These are phyloP conservation scores for Aurelia sp. DNA, from an alignment of 30 jellyfish, hydroid and myxozoan genomes.

Conservation along the genomic window DNA sequence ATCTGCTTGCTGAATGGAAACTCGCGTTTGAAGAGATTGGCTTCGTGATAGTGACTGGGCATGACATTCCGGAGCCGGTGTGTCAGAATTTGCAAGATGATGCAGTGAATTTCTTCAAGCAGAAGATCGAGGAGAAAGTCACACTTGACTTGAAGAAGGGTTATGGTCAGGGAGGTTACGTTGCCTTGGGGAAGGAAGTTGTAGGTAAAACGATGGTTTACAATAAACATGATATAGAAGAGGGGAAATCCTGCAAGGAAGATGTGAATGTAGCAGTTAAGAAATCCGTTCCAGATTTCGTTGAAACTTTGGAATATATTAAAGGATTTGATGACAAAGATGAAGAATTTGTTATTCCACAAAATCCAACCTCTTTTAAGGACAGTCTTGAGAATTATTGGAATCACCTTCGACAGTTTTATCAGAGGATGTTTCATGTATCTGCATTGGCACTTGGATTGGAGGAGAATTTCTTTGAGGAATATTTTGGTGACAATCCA, in stretches of 20 bases:
- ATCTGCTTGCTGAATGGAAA: slow-evolving; percentile 46
- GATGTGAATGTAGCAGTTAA: neutral
- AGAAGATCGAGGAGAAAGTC: slow-evolving; percentile 5
- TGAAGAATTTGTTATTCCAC: slow-evolving; percentile 14
- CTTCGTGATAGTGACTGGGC: slow-evolving; percentile 58
- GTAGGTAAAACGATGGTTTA: slow-evolving; percentile 61
- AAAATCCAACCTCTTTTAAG: slow-evolving; percentile 35
- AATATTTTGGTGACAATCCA: slow-evolving; percentile 43
- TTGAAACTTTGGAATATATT: slow-evolving; percentile 58
- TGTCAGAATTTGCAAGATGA: slow-evolving; percentile 48
- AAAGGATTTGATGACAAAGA: slow-evolving; percentile 50
- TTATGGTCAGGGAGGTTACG: slow-evolving; percentile 72
- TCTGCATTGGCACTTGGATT: slow-evolving; percentile 62
- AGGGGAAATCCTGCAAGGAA: neutral
- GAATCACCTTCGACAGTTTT: slow-evolving; percentile 31
- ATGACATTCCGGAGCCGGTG: slow-evolving; percentile 45
- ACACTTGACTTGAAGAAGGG: slow-evolving; percentile 33
- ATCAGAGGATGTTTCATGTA: slow-evolving; percentile 45
- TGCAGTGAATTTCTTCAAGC: slow-evolving; percentile 37
- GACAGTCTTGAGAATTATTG: slow-evolving; percentile 36
- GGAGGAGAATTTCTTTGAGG: slow-evolving; percentile 41
- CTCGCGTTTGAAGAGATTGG: slow-evolving; percentile 59
- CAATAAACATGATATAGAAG: slow-evolving; percentile 38
- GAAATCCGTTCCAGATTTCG: slow-evolving; percentile 51
- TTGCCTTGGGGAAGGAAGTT: slow-evolving; percentile 52